Conservation (phyloP, 2,888 invertebrate species). For the Salpingus planirostris region DNA sequence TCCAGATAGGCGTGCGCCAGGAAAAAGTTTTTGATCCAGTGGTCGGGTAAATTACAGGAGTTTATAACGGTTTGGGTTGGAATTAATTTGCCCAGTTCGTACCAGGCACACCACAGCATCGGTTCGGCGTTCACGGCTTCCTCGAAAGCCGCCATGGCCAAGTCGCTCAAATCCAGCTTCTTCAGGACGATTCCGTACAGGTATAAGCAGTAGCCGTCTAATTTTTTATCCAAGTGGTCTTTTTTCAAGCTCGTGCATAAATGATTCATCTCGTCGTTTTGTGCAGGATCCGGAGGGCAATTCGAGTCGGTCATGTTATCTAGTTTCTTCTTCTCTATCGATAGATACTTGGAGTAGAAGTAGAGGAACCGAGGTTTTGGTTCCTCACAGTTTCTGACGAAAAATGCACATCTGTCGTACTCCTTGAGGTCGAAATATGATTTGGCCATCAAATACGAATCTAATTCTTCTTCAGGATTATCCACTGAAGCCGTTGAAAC, state of each 20-base stretch:
- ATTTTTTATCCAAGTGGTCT: constrained; percentile 50
- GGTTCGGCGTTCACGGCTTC: constrained; percentile 73
- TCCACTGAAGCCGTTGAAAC: too few relatives aligned
- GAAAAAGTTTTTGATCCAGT: constrained; percentile 94
- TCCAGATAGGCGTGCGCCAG: constrained; percentile 84
- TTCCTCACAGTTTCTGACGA: constrained; percentile 56
- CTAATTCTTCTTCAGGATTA: constrained; percentile 52
- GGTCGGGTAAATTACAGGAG: constrained; percentile 62
- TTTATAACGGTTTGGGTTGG: constrained; percentile 59
- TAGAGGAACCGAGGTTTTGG: constrained; percentile 73
- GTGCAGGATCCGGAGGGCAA: constrained; percentile 51
- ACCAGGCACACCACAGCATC: constrained; percentile 92
- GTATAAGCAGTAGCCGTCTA: constrained; percentile 84
- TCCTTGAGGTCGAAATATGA: constrained; percentile 86
- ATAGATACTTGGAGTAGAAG: constrained; percentile 78
- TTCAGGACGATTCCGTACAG: constrained; percentile 86
- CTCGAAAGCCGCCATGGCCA: constrained; percentile 71
- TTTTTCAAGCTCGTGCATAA: constrained; percentile 50
- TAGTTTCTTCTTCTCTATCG: constrained; percentile 80
- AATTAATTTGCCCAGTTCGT: constrained; percentile 80
- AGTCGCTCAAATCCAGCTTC: constrained; percentile 69
- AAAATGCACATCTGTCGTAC: constrained; percentile 80
- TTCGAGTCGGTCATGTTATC: constrained; percentile 62
- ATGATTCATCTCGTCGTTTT: constrained; percentile 47
- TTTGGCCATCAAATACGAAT: constrained; percentile 70